Conservation (phyloP, 2,888 invertebrate species). For the Eupithecia dodoneata region DNA sequence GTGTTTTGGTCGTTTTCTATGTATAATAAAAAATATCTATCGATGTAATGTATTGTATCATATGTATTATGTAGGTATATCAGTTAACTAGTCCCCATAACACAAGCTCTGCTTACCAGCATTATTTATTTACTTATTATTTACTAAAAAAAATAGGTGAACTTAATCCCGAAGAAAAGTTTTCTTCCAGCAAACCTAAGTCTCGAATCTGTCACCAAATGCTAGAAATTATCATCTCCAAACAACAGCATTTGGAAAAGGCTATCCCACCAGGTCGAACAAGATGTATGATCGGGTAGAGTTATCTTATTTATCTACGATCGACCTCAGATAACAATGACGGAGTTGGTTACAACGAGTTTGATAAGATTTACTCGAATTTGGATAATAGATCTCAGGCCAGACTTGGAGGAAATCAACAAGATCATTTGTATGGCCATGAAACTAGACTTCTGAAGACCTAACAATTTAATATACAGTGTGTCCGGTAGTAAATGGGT, state of each 20-base stretch:
- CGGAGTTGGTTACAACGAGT: constrained; percentile 16
- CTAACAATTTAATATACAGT: not conserved
- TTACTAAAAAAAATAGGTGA: too few relatives aligned
- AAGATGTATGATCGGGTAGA: constrained; percentile 7
- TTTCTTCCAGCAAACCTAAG: too few relatives aligned
- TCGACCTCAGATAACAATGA: constrained; percentile 8
- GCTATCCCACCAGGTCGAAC: not conserved
- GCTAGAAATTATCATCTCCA: not conserved
- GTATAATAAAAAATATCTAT: too few relatives aligned
- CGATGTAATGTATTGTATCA: too few relatives aligned
- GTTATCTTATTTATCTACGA: not conserved
- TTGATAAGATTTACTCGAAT: constrained; percentile 28
- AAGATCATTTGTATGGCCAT: constrained; percentile 32
- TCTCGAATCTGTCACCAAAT: not conserved
- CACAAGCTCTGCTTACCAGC: too few relatives aligned
- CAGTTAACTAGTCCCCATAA: too few relatives aligned
- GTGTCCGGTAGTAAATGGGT: too few relatives aligned
- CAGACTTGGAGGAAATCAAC: constrained; percentile 21
- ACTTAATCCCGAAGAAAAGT: too few relatives aligned
- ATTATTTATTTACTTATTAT: too few relatives aligned
- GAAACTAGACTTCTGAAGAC: not conserved
- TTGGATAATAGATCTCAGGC: constrained; percentile 19
- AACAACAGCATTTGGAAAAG: not conserved
- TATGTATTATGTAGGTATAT: too few relatives aligned
- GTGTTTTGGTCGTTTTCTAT: too few relatives aligned